Evolutionary conservation across 1,140 invertebrate genomes (phyloP).

Genomic region (Thalassaphorura encarpata): DNA sequence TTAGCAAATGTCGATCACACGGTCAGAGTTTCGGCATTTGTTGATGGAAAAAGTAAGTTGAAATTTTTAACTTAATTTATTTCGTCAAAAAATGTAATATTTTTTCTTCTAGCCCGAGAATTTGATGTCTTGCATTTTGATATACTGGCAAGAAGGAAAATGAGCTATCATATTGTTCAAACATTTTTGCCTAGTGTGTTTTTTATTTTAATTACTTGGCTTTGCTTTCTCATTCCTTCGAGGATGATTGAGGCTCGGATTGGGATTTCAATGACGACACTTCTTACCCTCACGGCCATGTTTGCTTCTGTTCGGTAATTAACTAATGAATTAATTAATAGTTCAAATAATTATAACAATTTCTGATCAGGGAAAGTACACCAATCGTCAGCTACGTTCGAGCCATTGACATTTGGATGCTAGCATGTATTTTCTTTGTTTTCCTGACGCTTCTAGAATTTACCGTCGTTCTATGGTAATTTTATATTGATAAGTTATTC

Average conservation of each 20-base stretch:
- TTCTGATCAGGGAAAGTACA: conserved; percentile 12
- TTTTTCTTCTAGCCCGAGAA: too few species aligned
- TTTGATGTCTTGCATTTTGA: conserved; percentile 10
- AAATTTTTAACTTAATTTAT: too few species aligned
- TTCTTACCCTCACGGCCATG: conserved; percentile 15
- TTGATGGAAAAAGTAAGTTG: too few species aligned
- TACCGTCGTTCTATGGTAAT: conserved; percentile 43
- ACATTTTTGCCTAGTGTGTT: conserved; percentile 19
- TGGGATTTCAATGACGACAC: conserved; percentile 5
- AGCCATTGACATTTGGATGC: conserved; percentile 41
- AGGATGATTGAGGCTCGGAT: background rate
- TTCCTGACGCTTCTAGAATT: conserved; percentile 60
- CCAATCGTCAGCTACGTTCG: conserved; percentile 21
- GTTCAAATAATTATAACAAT: background rate
- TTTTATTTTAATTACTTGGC: conserved; percentile 21
- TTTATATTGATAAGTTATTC: too few species aligned
- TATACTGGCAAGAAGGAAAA: conserved; percentile 11
- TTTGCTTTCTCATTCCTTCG: conserved; percentile 8
- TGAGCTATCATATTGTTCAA: conserved; percentile 21
- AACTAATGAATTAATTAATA: background rate
- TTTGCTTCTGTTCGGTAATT: conserved; percentile 12
- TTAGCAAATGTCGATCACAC: too few species aligned
- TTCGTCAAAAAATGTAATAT: too few species aligned
- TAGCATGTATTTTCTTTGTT: conserved; percentile 56
- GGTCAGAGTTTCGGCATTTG: too few species aligned